Conservation (phyloP, 1,140 invertebrate genomes). For the Drosophila nigromelanica region DNA sequence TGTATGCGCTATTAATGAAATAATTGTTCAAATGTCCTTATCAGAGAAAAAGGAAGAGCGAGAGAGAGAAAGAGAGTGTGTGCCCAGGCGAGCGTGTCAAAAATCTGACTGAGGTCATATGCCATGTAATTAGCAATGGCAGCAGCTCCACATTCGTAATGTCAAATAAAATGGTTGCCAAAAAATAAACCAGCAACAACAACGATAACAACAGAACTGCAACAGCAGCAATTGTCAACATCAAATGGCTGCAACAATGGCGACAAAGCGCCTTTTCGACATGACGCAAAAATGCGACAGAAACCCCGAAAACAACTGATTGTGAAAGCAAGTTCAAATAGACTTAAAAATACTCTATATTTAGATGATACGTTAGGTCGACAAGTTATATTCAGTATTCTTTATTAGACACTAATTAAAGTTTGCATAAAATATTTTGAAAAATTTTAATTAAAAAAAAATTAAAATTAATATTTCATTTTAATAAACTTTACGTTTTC, state of each 20-base stretch:
- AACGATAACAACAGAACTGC: conserved; percentile 17
- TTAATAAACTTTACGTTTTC: too few relatives aligned
- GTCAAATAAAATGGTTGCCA: conserved; percentile 47
- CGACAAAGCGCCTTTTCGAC: conserved; percentile 37
- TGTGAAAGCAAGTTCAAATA: neutral
- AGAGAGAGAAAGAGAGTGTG: neutral
- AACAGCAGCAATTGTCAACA: conserved; percentile 28
- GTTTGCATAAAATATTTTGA: too few relatives aligned
- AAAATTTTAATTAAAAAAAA: too few relatives aligned
- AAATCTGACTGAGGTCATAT: conserved; percentile 60
- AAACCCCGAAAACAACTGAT: conserved; percentile 21
- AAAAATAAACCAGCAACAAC: conserved; percentile 21
- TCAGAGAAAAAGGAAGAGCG: conserved; percentile 14
- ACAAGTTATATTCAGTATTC: too few relatives aligned
- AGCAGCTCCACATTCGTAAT: conserved; percentile 35
- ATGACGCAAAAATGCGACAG: conserved; percentile 28
- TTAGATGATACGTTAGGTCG: too few relatives aligned
- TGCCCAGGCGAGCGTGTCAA: conserved; percentile 52
- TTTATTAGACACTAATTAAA: neutral
- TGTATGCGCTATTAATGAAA: conserved; percentile 57
- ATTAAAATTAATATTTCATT: too few relatives aligned
- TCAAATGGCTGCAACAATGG: conserved; percentile 31
- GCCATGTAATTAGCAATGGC: conserved; percentile 70
- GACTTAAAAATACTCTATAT: neutral
- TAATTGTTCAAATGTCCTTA: conserved; percentile 70